A percentile compares a stretch with the other conserved stretches of the same genome.
Evolutionary conservation across 2,113 vertebrate species (phyloP).

Genomic region (Pterocles gutturalis): DNA sequence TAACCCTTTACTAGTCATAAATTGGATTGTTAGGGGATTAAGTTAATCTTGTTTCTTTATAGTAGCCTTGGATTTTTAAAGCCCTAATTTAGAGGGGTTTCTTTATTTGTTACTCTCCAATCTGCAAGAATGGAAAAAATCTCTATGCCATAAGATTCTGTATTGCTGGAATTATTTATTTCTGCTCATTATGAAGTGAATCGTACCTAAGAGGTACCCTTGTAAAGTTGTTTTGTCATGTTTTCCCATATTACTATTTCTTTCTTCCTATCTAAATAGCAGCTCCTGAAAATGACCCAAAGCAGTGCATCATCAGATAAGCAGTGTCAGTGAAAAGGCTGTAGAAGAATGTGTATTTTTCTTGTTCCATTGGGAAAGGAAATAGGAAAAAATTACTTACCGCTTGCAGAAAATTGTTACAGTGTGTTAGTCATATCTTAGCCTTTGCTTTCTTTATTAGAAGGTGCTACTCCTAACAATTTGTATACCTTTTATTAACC

Average conservation of each 20-base stretch:
- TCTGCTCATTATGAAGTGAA: constrained; percentile 71
- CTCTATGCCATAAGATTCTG: background rate
- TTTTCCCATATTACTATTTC: constrained; percentile 58
- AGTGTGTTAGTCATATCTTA: background rate
- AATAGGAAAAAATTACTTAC: constrained; percentile 32
- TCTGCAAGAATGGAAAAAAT: constrained; percentile 33
- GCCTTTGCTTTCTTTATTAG: background rate
- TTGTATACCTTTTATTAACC: background rate
- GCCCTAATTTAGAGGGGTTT: constrained; percentile 71
- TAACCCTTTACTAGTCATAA: constrained; percentile 79
- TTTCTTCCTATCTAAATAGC: constrained; percentile 47
- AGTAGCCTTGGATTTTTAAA: constrained; percentile 66
- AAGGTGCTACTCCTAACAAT: background rate
- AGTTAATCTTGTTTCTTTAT: constrained; percentile 78
- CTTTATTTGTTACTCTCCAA: constrained; percentile 55
- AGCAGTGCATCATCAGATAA: constrained; percentile 27
- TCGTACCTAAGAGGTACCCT: constrained; percentile 70
- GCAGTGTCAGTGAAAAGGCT: background rate
- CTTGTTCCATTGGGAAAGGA: constrained; percentile 16
- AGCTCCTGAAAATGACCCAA: constrained; percentile 28
- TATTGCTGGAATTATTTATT: constrained; percentile 70
- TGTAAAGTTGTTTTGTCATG: constrained; percentile 68
- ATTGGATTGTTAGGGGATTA: constrained; percentile 80
- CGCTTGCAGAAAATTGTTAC: constrained; percentile 1
- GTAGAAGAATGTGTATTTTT: background rate